These are phyloP conservation scores for Aspidoscelis tigris DNA, from an alignment of 2,113 vertebrate genomes.

Conservation along the genomic window DNA sequence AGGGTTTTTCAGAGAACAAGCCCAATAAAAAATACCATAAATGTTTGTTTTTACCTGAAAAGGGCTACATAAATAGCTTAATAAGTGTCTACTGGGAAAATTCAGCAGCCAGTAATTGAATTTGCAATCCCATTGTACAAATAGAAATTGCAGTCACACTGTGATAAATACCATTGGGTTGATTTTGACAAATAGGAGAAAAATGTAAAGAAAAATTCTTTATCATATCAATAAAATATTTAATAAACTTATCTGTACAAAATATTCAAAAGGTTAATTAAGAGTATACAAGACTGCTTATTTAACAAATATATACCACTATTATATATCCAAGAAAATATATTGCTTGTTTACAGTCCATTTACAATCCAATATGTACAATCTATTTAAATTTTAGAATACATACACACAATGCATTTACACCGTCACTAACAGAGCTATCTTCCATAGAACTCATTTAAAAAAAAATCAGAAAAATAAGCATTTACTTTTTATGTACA, in stretches of 20 bases:
- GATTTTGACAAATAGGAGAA: neutral
- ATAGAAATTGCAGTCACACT: neutral
- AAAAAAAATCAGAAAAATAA: conserved; percentile 49
- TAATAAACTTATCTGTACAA: conserved; percentile 86
- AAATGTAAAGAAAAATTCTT: conserved; percentile 35
- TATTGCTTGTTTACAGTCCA: conserved; percentile 85
- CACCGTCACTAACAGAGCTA: conserved; percentile 65
- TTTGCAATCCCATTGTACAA: neutral
- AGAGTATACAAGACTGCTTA: conserved; percentile 78
- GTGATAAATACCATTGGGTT: too few relatives aligned
- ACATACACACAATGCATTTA: conserved; percentile 79
- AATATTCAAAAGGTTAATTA: conserved; percentile 79
- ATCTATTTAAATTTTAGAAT: conserved; percentile 81
- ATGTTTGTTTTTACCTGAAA: neutral
- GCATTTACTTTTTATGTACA: conserved; percentile 54
- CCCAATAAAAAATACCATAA: neutral
- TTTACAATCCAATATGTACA: conserved; percentile 91
- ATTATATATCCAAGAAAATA: conserved; percentile 84
- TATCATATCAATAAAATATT: conserved; percentile 82
- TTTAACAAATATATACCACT: conserved; percentile 86
- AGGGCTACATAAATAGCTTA: neutral
- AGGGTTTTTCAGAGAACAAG: neutral
- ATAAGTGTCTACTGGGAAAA: neutral
- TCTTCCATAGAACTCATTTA: conserved; percentile 60
- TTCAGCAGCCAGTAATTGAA: neutral